Conservation (phyloP, 2,113 vertebrate genomes). For the Piliocolobus tephrosceles region DNA sequence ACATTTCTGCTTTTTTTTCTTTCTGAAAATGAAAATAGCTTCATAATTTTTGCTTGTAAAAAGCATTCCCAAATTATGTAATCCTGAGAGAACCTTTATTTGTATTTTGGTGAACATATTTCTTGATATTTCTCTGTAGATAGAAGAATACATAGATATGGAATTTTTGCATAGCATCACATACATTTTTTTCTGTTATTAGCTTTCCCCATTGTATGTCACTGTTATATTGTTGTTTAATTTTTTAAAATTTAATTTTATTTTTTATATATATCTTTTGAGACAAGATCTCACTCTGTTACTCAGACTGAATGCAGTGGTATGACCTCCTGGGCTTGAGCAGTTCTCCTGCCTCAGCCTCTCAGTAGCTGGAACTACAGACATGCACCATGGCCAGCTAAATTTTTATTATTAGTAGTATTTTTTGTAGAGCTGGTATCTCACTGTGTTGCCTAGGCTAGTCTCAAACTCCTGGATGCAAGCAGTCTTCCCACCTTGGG, state of each 20-base stretch:
- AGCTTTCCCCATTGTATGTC: neutral
- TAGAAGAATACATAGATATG: neutral
- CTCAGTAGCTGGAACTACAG: no score
- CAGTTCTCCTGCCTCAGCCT: no score
- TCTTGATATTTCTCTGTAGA: neutral
- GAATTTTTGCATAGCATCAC: conserved; percentile 9
- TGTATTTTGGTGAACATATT: neutral
- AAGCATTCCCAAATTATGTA: neutral
- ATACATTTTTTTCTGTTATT: neutral
- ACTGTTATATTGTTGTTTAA: neutral
- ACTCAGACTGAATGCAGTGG: no score
- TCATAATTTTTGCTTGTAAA: neutral
- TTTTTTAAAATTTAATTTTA: neutral
- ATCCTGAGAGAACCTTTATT: neutral
- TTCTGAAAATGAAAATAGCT: neutral
- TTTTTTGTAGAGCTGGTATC: no score
- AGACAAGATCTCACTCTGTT: no score
- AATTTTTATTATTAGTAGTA: no score
- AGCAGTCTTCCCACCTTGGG: no score
- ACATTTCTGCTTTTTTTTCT: neutral
- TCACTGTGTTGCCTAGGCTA: no score
- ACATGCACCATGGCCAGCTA: no score
- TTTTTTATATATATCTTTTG: no score
- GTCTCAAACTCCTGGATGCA: no score
- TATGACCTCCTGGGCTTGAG: no score